Evolutionary conservation across 2,113 vertebrate genomes (phyloP), one percentile per base, ranked within the genome.

Genomic region (Clarias macrocephalus): DNA sequence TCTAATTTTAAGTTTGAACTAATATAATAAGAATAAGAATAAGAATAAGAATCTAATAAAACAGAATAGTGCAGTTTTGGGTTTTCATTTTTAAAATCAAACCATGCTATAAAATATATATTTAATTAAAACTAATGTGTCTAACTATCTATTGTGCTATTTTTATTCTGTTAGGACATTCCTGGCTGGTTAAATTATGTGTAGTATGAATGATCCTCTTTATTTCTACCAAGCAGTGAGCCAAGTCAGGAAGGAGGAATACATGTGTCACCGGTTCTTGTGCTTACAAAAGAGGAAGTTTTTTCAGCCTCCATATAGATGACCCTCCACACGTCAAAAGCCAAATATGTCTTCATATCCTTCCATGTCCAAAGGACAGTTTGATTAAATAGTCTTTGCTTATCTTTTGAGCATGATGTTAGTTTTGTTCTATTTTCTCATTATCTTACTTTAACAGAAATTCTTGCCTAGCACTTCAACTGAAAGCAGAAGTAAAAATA

Each of bases 401-500:
- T 48, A 6, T 48, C 48, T 48, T 48, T 48, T 0, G 48, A 75
- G 52, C 12, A 21, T 23, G 23, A 65, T 86, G 30, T 75, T 82
- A 15, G 60, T 76, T 59, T 72, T 37, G 10, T 2, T n/a, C n/a
- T 33, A 62, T 83, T 66, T 87, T 83, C 57, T 65, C 52, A 54
- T 3, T 30, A 59, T 59, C 7, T 33, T 57, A 16, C 48, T 19
- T 65, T 66, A 66, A 62, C 3, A 77, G 84, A 89, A 91, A 92
- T 88, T 89, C 90, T 85, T 88, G 77, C 88, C 25, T n/a, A 54
- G 9, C 75, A 89, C 87, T 88, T 79, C 75, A 59, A 89, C 79
- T 86, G 77, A 87, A 92, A 93, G 89, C 88, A 91, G 84, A 90
- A 81, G 83, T 77, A 56, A 30, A 18, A 60, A 25, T 37, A 0